Evolutionary conservation across 2,888 invertebrate species (phyloP).

Genomic region (Branchellion lobata): DNA sequence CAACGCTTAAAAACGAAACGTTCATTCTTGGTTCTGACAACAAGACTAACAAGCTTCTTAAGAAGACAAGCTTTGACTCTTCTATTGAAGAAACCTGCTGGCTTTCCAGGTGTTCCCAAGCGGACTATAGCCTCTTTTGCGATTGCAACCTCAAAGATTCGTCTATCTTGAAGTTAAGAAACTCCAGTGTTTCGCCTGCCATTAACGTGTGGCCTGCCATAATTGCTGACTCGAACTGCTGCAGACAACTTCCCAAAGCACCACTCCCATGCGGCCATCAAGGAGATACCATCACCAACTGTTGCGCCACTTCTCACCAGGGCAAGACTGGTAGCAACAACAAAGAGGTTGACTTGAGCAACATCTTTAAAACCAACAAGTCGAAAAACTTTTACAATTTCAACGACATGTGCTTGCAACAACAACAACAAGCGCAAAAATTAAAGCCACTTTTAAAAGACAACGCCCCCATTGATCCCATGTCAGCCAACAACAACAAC

Average conservation of each 20-base stretch:
- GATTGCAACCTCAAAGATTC: conserved; percentile 9
- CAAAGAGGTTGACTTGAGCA: not conserved
- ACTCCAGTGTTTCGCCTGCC: not conserved
- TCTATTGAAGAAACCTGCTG: conserved; percentile 14
- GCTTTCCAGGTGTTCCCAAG: conserved; percentile 6
- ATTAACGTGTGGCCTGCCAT: conserved; percentile 29
- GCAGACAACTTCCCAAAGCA: not conserved
- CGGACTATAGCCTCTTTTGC: conserved; percentile 18
- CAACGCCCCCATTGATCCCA: too few relatives aligned
- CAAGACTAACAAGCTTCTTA: not conserved
- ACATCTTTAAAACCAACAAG: not conserved
- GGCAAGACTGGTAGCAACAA: not conserved
- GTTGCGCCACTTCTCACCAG: not conserved
- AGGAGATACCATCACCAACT: too few relatives aligned
- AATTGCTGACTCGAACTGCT: conserved; percentile 26
- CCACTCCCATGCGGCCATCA: too few relatives aligned
- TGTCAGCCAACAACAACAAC: too few relatives aligned
- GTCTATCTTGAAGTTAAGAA: not conserved
- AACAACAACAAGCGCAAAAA: too few relatives aligned
- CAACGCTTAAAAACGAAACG: not conserved
- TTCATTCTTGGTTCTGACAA: not conserved
- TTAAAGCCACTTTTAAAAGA: too few relatives aligned
- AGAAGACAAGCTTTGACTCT: not conserved
- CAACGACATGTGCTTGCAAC: not conserved
- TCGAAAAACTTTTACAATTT: not conserved